Evolutionary conservation across 2,888 invertebrate genomes (phyloP).

Genomic region (Leucozona laternaria): DNA sequence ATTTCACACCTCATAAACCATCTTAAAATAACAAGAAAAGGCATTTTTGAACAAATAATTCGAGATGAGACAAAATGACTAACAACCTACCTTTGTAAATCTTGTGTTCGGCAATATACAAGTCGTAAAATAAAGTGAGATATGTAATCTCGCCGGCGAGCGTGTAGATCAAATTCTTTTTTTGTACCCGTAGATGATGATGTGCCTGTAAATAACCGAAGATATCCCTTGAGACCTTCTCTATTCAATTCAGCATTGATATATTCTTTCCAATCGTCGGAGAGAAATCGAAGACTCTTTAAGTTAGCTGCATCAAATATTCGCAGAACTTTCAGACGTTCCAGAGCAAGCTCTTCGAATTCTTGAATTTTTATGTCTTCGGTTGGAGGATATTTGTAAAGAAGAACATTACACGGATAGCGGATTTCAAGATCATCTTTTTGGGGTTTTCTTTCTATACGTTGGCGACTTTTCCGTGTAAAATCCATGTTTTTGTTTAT

Average conservation of each 20-base stretch:
- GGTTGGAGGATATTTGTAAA: conserved; percentile 91
- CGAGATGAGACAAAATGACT: not conserved
- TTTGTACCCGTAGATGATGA: conserved; percentile 77
- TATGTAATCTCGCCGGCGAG: conserved; percentile 91
- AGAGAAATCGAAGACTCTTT: conserved; percentile 86
- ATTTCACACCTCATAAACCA: conserved; percentile 96
- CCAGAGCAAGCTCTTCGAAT: conserved; percentile 94
- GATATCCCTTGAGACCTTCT: conserved; percentile 88
- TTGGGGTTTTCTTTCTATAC: conserved; percentile 78
- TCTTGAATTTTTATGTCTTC: conserved; percentile 91
- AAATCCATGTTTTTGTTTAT: conserved; percentile 79
- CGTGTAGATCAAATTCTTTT: conserved; percentile 87
- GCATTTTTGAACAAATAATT: conserved; percentile 7
- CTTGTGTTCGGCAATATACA: conserved; percentile 95
- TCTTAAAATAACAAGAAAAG: conserved; percentile 76
- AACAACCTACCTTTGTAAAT: conserved; percentile 86
- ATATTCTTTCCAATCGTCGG: conserved; percentile 88
- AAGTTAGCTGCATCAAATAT: conserved; percentile 90
- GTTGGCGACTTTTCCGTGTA: conserved; percentile 78
- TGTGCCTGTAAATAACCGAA: conserved; percentile 86
- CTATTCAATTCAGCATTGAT: conserved; percentile 87
- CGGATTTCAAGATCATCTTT: conserved; percentile 84
- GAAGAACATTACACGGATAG: conserved; percentile 90
- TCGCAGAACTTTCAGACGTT: conserved; percentile 91
- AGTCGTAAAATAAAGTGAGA: conserved; percentile 97